Evolutionary conservation across 1,140 invertebrate genomes (phyloP).

Genomic region (Plectrocnemia conspersa): DNA sequence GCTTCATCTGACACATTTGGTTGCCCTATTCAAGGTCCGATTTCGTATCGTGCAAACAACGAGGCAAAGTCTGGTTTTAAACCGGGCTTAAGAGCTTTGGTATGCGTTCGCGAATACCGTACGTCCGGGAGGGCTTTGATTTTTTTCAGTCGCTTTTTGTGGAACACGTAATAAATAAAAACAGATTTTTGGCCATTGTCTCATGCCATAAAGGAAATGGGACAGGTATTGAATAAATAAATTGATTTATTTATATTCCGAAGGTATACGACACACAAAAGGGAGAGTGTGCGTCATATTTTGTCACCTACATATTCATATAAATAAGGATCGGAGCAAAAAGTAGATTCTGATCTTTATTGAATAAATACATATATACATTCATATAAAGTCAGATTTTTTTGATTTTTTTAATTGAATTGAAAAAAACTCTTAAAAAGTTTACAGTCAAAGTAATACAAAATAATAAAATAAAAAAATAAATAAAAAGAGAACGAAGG

Average conservation of each 20-base stretch:
- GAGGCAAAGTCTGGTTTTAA: neutral
- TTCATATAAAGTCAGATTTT: too few species aligned
- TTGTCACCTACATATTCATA: conserved; percentile 20
- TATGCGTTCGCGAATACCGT: conserved; percentile 5
- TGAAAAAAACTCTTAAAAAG: too few species aligned
- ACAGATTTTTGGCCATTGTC: conserved; percentile 26
- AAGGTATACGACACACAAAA: conserved; percentile 15
- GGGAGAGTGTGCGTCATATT: conserved; percentile 23
- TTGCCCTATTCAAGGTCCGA: conserved; percentile 16
- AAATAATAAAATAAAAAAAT: too few species aligned
- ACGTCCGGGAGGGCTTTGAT: conserved; percentile 19
- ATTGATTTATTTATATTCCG: conserved; percentile 29
- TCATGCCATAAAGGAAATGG: conserved; percentile 28
- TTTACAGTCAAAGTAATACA: too few species aligned
- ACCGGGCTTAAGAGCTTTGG: conserved; percentile 4
- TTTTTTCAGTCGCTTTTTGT: conserved; percentile 15
- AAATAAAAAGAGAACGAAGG: too few species aligned
- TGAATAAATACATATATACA: too few species aligned
- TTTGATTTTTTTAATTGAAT: too few species aligned
- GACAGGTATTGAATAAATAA: conserved; percentile 29
- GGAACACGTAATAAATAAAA: conserved; percentile 32
- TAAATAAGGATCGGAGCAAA: too few species aligned
- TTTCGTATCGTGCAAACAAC: too few species aligned
- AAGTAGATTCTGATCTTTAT: too few species aligned
- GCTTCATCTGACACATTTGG: conserved; percentile 19